Evolutionary conservation across 1,140 invertebrate genomes (phyloP), one percentile per base, ranked within the genome.

Genomic region (Patella vulgata): DNA sequence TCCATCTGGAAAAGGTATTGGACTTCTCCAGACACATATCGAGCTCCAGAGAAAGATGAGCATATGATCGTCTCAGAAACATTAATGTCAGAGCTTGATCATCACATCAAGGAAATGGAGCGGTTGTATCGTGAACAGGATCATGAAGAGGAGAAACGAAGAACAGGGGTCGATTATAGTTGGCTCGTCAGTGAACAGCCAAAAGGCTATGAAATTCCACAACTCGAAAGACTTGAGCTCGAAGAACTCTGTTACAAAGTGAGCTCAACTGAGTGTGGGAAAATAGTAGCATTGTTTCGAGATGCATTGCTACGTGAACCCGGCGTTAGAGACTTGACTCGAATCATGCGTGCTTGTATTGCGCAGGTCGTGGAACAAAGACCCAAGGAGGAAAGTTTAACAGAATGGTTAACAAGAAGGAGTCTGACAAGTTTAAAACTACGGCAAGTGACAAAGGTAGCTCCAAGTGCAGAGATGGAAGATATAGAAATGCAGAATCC

Each of bases 171-270:
- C 40, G 81, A 82, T 55, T 82, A 82, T 59, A 79, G 70, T 43
- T 82, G 81, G 81, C 67, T 82, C 9, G 67, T 81, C 2, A 75
- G 66, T 23, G 57, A 55, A 17, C 39, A 63, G 12, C 57, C 67
- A 3, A 78, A 76, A 65, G 25, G 47, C 0, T 82, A 76, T 48
- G 69, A 77, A 63, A 75, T 82, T 42, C 71, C 81, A 2, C 78
- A 80, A 47, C 48, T 81, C 23, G 74, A 81, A 46, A 47, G 77
- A 27, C 51, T 81, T 25, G 79, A 81, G 43, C 53, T 82, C n/a
- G 81, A 81, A 44, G 74, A 78, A 55, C 61, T 80, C 17, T 82
- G 78, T 54, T 71, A 72, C 48, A 72, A 78, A 63, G 70, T 82
- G 5, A 70, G 28, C 11, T 64, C 70, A 44, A 25, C 42, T 19